Base-by-base conservation (phyloP, 1,140 invertebrate species). In the Globodera ellingtonae region DNA sequence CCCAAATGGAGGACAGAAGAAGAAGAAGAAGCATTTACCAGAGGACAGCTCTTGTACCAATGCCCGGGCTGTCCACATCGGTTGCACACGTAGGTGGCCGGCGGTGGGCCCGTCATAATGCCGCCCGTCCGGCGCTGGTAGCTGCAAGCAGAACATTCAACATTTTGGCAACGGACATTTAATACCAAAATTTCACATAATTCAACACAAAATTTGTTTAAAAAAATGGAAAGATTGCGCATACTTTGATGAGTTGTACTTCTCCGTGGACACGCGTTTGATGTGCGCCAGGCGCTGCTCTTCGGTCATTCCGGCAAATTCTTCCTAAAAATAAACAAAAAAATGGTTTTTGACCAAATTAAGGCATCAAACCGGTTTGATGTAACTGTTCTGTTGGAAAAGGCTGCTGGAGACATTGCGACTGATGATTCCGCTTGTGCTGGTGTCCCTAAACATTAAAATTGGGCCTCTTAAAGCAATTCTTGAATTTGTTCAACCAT, bases 241-340 rank as follows among this genome's bases (percentile, higher is more conserved):
- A 93, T 92, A 97, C 95, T 95, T 97, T 90, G 94, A 94, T 79
- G 95, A 94, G 91, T 98, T 95, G 92, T 98, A 99, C 89, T 97
- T 96, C 89, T 94, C 93, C 71, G 95, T 96, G 62, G 95, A 97
- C 88, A 98, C 96, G 77, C 93, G 93, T 92, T 98, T 97, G 94
- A 98, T 97, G 81, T 95, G 95, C 89, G 94, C 93, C 86, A 99
- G 96, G 91, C 98, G 98, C 88, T 98, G 96, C 87, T 97, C 95
- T 91, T 99, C 97, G 48, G 94, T 94, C 90, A 97, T 93, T 89
- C 93, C 93, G 44, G 94, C 93, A 81, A 98, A 91, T 92, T 98
- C 95, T 70, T 94, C 93, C 79, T 93, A 79, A 78, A 86, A 84
- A 6, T 73, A 0, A 47, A 76, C 15, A 48, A 59, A 44, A 3